Conservation (phyloP, 1,140 invertebrate genomes). For the Latrodectus geometricus region DNA sequence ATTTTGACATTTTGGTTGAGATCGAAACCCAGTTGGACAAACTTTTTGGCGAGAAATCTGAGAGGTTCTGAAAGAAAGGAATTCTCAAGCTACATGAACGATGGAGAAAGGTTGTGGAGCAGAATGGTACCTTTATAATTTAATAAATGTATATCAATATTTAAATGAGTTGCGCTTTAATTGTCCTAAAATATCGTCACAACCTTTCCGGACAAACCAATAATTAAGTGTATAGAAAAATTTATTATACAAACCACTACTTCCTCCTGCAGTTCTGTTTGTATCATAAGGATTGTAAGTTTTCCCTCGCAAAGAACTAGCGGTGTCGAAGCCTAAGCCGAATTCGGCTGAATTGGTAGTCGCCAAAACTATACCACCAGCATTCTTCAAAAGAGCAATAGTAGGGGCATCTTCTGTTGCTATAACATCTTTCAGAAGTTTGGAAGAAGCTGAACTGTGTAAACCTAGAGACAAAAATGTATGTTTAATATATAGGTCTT, state of each 20-base stretch:
- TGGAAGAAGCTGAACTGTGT: constrained; percentile 66
- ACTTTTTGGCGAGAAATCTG: too few species aligned
- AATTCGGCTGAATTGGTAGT: constrained; percentile 89
- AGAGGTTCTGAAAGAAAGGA: too few species aligned
- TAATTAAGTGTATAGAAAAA: neutral
- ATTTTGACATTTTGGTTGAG: too few species aligned
- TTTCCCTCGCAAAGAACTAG: constrained; percentile 86
- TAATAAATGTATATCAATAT: too few species aligned
- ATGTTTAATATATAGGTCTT: too few species aligned
- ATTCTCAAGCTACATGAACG: too few species aligned
- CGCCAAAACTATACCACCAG: constrained; percentile 83
- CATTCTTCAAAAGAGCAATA: constrained; percentile 74
- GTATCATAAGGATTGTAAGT: constrained; percentile 91
- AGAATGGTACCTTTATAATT: too few species aligned
- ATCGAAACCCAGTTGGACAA: too few species aligned
- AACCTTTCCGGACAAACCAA: too few species aligned
- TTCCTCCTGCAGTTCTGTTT: constrained; percentile 83
- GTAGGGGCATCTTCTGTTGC: constrained; percentile 77
- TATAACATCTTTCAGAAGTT: constrained; percentile 70
- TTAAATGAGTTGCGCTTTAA: too few species aligned
- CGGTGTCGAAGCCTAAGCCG: constrained; percentile 86
- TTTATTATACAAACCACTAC: constrained; percentile 51
- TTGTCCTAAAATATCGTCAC: too few species aligned
- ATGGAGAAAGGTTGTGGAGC: too few species aligned
- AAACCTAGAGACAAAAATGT: constrained; percentile 73